Conservation (phyloP, 2,888 invertebrate species). For the Phasia obesa region DNA sequence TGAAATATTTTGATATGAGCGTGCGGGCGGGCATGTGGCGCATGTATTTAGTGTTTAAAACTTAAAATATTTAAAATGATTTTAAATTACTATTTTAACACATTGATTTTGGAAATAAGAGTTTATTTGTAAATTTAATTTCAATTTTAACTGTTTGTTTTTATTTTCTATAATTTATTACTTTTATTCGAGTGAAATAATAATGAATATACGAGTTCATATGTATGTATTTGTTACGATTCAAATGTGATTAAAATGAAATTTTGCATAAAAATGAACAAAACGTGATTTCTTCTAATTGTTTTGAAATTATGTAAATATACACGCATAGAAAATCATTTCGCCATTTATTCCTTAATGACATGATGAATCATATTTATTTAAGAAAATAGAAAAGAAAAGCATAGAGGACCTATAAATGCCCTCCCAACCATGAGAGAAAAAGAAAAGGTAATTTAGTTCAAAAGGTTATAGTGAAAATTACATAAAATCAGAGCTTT, state of each 20-base stretch:
- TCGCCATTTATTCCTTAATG: neutral
- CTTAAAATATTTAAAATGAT: neutral
- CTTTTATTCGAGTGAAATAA: too few species aligned
- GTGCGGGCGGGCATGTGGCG: too few species aligned
- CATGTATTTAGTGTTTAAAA: neutral
- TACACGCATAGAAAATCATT: neutral
- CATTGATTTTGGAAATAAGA: neutral
- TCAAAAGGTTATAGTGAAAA: too few species aligned
- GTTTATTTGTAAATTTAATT: neutral
- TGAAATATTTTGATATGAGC: too few species aligned
- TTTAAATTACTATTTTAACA: neutral
- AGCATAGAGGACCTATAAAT: too few species aligned
- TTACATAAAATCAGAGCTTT: too few species aligned
- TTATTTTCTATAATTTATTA: neutral
- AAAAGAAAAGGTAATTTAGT: too few species aligned
- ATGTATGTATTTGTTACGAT: neutral
- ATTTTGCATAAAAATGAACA: neutral
- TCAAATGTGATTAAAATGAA: conserved; percentile 2
- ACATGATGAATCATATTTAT: too few species aligned
- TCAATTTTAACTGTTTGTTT: neutral
- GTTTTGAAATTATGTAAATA: conserved; percentile 26
- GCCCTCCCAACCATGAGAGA: too few species aligned
- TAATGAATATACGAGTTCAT: neutral
- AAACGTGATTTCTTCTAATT: conserved; percentile 55
- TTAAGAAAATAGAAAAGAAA: too few species aligned